Conservation (phyloP, 2,888 invertebrate genomes). For the Emmelina monodactyla region DNA sequence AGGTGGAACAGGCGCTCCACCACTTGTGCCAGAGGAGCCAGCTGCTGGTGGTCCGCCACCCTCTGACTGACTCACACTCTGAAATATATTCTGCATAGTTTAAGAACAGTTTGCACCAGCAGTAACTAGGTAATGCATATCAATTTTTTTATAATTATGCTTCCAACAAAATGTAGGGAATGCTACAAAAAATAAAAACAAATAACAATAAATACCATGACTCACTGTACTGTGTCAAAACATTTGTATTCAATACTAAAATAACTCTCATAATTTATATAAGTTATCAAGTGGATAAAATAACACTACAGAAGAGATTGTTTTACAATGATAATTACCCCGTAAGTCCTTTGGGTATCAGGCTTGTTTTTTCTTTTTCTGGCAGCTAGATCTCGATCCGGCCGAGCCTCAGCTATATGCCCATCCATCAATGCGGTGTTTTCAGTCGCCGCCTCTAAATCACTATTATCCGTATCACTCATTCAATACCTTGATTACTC, state of each 20-base stretch:
- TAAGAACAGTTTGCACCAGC: too few species aligned
- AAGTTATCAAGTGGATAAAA: too few species aligned
- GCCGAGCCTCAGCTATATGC: slow-evolving; percentile 74
- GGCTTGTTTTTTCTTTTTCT: slow-evolving; percentile 64
- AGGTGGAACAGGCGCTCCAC: slow-evolving; percentile 21
- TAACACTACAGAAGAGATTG: background rate
- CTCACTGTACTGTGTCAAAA: background rate
- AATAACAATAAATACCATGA: background rate
- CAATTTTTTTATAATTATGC: too few species aligned
- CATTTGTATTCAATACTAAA: too few species aligned
- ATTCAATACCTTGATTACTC: slow-evolving; percentile 35
- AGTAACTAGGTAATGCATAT: too few species aligned
- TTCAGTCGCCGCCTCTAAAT: slow-evolving; percentile 73
- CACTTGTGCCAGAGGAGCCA: slow-evolving; percentile 28
- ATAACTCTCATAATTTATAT: too few species aligned
- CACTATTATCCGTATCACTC: slow-evolving; percentile 43
- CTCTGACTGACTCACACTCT: background rate
- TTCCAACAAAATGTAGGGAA: too few species aligned
- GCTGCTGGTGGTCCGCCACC: slow-evolving; percentile 10
- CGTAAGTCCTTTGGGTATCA: slow-evolving; percentile 58
- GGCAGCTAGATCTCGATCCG: slow-evolving; percentile 62
- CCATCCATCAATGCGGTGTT: slow-evolving; percentile 87
- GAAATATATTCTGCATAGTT: background rate
- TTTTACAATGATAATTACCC: slow-evolving; percentile 37
- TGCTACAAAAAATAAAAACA: background rate